Percentiles rank a stretch among this genome's conserved stretches.
These are phyloP conservation scores for Steatornis caripensis DNA, from an alignment of 2,113 vertebrate species.

Conservation along the genomic window DNA sequence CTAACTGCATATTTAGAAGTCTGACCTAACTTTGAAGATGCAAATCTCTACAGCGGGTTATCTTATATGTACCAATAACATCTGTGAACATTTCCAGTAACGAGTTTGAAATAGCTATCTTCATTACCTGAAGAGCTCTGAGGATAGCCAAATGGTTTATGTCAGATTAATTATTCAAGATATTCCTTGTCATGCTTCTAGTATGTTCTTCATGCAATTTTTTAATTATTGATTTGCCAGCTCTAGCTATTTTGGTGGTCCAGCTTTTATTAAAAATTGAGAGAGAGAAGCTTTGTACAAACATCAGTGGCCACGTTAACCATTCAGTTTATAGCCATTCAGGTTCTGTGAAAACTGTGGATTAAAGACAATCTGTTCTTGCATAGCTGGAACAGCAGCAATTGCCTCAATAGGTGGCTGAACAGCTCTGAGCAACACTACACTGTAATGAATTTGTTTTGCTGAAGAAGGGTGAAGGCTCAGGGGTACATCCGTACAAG, in stretches of 20 bases:
- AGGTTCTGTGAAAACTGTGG: background rate
- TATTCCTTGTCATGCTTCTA: background rate
- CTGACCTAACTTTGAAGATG: background rate
- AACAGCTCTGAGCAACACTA: background rate
- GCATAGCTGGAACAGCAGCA: slow-evolving; percentile 23
- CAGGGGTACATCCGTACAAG: background rate
- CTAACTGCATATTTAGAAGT: background rate
- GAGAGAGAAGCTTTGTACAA: background rate
- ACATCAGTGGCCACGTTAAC: background rate
- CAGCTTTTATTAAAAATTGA: background rate
- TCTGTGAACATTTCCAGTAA: background rate
- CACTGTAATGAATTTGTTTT: slow-evolving; percentile 16
- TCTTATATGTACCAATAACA: background rate
- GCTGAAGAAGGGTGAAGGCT: background rate
- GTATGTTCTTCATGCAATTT: background rate
- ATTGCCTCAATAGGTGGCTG: background rate
- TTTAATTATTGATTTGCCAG: background rate
- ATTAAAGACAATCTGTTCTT: slow-evolving; percentile 40
- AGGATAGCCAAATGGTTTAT: background rate
- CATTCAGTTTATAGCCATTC: background rate
- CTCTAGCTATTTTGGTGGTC: background rate
- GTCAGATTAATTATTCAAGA: background rate
- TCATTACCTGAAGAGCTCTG: background rate
- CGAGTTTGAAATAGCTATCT: background rate
- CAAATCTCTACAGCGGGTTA: background rate